Evolutionary conservation across 2,797 vertebrate species (phyloP), one percentile per base, ranked within the genome.

Genomic region (Erethizon dorsatum): DNA sequence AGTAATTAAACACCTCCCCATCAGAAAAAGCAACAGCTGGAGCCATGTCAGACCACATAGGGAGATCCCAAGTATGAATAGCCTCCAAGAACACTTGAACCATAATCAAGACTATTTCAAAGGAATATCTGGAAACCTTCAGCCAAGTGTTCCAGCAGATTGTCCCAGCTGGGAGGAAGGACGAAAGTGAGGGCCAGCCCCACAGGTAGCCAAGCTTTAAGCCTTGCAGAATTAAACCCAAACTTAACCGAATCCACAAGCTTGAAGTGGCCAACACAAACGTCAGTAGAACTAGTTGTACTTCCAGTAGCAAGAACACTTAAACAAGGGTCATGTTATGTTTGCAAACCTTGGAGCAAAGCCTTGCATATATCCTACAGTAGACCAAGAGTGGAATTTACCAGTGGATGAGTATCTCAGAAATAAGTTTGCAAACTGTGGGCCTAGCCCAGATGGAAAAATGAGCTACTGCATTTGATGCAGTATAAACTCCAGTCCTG

Each of bases 381-480:
- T 94, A 94, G 93, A 52, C 95, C 33, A n/a, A 63, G 82, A 52
- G 67, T 31, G 85, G 92, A 95, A 89, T 91, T 95, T 96, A 96
- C 88, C 91, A 84, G 33, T 71, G 75, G 88, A 31, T 97, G 93
- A 97, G 69, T 97, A 96, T 94, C 15, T 89, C 63, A 79, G 63
- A 54, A 86, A 87, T 57, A 87, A 88, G 63, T 90, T 97, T 95
- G 56, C 93, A 95, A 95, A 96, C 82, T 31, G 61, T 78, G 20
- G 54, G 84, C 90, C 86, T 75, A 79, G 84, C 57, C 87, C 87
- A 96, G 87, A 98, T 97, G 97, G 96, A 95, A 97, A 96, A 96
- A 98, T 69, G 95, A 91, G 75, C 96, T 95, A 77, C 91, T 95
- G 84, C 82, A 96, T 90, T 88, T 90, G 57, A 33, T 50, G 78